A percentile compares a stretch with the other conserved stretches of the same genome.
Evolutionary conservation across 1,140 invertebrate species (phyloP).

Genomic region (Hyles vespertilio): DNA sequence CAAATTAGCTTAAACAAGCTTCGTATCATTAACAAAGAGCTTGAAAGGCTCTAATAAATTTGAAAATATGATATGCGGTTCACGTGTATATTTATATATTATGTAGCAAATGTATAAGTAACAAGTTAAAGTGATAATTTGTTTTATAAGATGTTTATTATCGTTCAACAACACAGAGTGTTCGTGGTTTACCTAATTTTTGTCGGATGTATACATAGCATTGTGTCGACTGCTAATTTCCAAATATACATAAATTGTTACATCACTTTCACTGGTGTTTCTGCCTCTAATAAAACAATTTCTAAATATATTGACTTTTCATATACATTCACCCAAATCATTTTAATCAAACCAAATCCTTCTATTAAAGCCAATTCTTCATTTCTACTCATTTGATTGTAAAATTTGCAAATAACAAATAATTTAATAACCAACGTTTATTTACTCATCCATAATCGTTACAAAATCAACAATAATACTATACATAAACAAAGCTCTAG

Average conservation of each 20-base stretch:
- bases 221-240: constrained; percentile 14
- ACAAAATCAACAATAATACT: background rate
- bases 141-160: constrained; percentile 28
- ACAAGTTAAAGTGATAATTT: constrained; percentile 19
- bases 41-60: background rate
- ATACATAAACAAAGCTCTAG: background rate
- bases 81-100: too few relatives aligned
- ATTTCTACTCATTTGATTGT: too few relatives aligned
- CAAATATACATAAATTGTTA: constrained; percentile 42
- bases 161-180: constrained; percentile 21
- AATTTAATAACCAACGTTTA: background rate
- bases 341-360: too few relatives aligned
- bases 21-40: constrained; percentile 17
- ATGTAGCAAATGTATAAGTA: background rate
- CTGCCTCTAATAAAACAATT: constrained; percentile 59
- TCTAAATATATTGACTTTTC: constrained; percentile 29
- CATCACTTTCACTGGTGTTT: constrained; percentile 45
- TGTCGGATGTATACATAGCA: constrained; percentile 11
- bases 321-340: background rate
- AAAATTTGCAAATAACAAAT: background rate
- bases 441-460: background rate
- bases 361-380: too few relatives aligned
- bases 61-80: too few relatives aligned
- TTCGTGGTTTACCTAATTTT: constrained; percentile 19
- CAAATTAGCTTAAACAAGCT: constrained; percentile 22